Evolutionary conservation across 35 echinoderm and acorn worm genomes (phyloP).

Genomic region (Nesometra sesokonis): DNA sequence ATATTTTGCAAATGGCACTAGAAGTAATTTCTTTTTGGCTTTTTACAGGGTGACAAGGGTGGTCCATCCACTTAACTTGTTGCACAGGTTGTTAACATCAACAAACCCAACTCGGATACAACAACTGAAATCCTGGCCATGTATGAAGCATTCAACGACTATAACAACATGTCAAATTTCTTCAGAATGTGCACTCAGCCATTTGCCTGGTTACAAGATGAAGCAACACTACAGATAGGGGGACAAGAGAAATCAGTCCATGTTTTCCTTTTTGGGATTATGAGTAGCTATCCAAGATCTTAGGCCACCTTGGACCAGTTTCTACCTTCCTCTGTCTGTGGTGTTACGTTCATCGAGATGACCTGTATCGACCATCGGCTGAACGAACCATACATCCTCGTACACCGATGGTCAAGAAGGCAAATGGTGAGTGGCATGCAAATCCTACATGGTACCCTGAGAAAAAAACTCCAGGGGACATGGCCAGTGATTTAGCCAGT

Average conservation of each 20-base stretch:
- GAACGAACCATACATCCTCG: neutral
- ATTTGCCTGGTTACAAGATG: too few relatives aligned
- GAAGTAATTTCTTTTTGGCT: too few relatives aligned
- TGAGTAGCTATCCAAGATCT: conserved; percentile 19
- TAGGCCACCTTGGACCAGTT: conserved; percentile 12
- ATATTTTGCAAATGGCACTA: too few relatives aligned
- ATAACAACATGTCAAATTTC: too few relatives aligned
- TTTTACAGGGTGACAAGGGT: too few relatives aligned
- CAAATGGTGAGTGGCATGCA: neutral
- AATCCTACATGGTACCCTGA: neutral
- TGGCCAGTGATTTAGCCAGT: neutral
- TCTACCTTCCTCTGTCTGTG: conserved; percentile 16
- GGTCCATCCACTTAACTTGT: too few relatives aligned
- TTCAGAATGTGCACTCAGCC: too few relatives aligned
- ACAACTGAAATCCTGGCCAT: too few relatives aligned
- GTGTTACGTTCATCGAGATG: conserved; percentile 5
- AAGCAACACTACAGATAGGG: too few relatives aligned
- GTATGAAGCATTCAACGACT: too few relatives aligned
- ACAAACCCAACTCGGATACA: too few relatives aligned
- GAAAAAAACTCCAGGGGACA: neutral
- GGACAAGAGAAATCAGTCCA: neutral
- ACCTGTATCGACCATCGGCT: neutral
- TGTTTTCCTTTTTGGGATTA: conserved; percentile 23
- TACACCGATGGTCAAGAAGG: neutral
- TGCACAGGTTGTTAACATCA: too few relatives aligned